phyloP scores from a whole-genome alignment of 2,888 invertebrate species.

The Bugulina stolonifera region DNA sequence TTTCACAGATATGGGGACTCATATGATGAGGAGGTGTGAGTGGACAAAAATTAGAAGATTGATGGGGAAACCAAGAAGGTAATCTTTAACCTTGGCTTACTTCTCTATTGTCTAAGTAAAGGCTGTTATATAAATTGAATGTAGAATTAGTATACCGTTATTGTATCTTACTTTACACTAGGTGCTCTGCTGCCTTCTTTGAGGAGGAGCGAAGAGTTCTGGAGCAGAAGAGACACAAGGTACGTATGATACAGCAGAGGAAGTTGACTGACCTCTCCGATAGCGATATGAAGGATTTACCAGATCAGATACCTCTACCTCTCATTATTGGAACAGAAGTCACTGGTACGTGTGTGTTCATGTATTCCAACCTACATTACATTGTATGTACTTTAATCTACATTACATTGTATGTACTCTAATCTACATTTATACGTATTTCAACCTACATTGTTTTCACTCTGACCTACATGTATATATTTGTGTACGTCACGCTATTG shows the following conservation, averaged over 20 bases:
- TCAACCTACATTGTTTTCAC: no score
- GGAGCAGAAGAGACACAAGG: conserved; percentile 81
- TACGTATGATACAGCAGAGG: conserved; percentile 84
- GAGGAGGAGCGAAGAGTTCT: conserved; percentile 86
- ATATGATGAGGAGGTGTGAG: conserved; percentile 77
- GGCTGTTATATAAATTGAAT: background rate
- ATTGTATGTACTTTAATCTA: no score
- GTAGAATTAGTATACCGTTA: background rate
- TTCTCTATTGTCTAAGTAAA: no score
- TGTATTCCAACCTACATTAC: no score
- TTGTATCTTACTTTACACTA: conserved; percentile 30
- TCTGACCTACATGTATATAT: no score
- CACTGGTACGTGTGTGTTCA: no score
- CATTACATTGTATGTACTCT: no score
- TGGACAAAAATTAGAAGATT: conserved; percentile 91
- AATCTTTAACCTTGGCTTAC: conserved; percentile 50
- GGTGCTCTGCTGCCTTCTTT: conserved; percentile 71
- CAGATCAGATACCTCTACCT: conserved; percentile 87
- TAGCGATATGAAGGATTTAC: conserved; percentile 72
- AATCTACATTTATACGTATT: no score
- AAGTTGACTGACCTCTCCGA: conserved; percentile 63
- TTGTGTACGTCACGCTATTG: conserved; percentile 55
- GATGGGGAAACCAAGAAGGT: conserved; percentile 95
- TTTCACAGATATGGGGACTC: conserved; percentile 82
- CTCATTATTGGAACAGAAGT: conserved; percentile 89